A percentile compares a stretch with the other conserved stretches of the same genome.
phyloP scores from a whole-genome alignment of 2,888 invertebrate species.

The Pyrgus malvae region DNA sequence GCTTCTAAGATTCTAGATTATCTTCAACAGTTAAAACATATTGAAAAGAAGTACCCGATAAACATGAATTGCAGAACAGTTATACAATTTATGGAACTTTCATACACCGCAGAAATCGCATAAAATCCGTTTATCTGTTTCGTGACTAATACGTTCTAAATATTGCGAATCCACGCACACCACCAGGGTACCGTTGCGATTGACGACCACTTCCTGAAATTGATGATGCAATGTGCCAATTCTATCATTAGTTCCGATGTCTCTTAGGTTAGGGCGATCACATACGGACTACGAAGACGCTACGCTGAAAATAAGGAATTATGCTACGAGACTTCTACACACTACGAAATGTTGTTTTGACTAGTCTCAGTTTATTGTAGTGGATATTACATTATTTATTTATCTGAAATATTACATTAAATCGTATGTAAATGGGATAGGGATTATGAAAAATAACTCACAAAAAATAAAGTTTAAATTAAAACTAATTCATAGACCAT shows the following conservation, averaged over 20 bases:
- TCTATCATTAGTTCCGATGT: slow-evolving; percentile 41
- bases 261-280: slow-evolving; percentile 29
- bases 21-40: background rate
- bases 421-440: no score
- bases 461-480: no score
- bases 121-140: slow-evolving; percentile 48
- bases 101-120: slow-evolving; percentile 42
- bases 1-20: no score
- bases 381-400: no score
- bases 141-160: slow-evolving; percentile 47
- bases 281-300: background rate
- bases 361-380: no score
- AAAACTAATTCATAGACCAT: no score
- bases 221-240: slow-evolving; percentile 37
- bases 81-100: slow-evolving; percentile 37
- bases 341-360: no score
- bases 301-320: no score
- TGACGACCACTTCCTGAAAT: slow-evolving; percentile 41
- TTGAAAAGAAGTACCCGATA: background rate
- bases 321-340: no score
- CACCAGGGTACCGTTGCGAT: slow-evolving; percentile 28
- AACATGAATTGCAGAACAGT: slow-evolving; percentile 34
- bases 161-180: slow-evolving; percentile 22
- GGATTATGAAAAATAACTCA: no score
- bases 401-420: no score